Percentiles rank a stretch among this genome's conserved stretches.
Conservation (phyloP, 2,113 vertebrate genomes). For the Cryptoleucopteryx plumbea region DNA sequence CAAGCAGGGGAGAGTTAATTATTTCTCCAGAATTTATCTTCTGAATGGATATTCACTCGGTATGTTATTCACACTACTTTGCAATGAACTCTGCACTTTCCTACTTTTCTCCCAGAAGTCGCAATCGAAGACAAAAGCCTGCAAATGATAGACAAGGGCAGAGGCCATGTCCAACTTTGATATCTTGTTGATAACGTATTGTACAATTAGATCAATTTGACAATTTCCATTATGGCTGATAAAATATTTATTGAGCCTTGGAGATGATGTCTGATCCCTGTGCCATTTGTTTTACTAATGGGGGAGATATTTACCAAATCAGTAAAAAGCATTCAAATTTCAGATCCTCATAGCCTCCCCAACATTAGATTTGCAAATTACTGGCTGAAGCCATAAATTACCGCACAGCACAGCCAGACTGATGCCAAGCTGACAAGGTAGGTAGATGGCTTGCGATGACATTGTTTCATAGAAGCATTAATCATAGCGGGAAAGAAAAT, state of each 20-base stretch:
- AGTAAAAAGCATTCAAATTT: constrained; percentile 72
- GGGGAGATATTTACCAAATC: constrained; percentile 74
- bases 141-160: constrained; percentile 67
- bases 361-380: constrained; percentile 97
- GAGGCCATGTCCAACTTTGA: constrained; percentile 82
- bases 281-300: constrained; percentile 95
- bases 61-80: neutral
- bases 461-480: constrained; percentile 85
- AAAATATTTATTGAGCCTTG: constrained; percentile 99
- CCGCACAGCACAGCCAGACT: constrained; percentile 74
- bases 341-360: constrained; percentile 71
- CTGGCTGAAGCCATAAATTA: constrained; percentile 88
- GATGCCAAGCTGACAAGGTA: constrained; percentile 76
- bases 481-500: constrained; percentile 84
- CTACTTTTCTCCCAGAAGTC: constrained; percentile 16
- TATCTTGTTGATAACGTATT: constrained; percentile 91
- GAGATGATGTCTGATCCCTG: constrained; percentile 90
- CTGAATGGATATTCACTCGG: neutral
- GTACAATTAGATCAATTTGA: constrained; percentile 97
- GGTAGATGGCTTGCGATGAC: constrained; percentile 84
- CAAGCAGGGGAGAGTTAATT: constrained; percentile 30
- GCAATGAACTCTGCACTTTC: constrained; percentile 2
- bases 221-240: constrained; percentile 99
- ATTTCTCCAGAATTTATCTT: constrained; percentile 64
- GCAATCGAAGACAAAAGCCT: constrained; percentile 57